These are phyloP conservation scores for Ophion ellenae DNA, from an alignment of 2,888 invertebrate species.

Conservation along the genomic window DNA sequence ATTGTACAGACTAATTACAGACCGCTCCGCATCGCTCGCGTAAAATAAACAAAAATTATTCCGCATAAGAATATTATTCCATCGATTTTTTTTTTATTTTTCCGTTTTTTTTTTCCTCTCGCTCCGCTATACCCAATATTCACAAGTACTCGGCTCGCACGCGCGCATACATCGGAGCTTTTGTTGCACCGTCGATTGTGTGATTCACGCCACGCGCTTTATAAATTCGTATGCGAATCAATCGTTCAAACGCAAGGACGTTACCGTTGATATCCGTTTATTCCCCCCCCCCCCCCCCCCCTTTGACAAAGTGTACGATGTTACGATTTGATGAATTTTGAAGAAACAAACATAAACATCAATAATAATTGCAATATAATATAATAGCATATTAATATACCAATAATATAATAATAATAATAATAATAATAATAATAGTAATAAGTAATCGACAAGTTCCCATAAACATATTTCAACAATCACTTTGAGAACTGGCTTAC, in stretches of 20 bases:
- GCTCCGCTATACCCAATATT: conserved; percentile 57
- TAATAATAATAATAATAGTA: conserved; percentile 68
- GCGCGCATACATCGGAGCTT: conserved; percentile 45
- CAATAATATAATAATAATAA: conserved; percentile 59
- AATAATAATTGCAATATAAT: conserved; percentile 69
- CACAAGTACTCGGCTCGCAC: conserved; percentile 51
- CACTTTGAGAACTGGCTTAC: conserved; percentile 75
- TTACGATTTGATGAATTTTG: conserved; percentile 65
- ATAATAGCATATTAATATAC: conserved; percentile 63
- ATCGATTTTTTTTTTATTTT: conserved; percentile 44
- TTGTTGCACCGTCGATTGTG: conserved; percentile 40
- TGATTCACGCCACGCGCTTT: conserved; percentile 34
- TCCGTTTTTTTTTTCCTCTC: conserved; percentile 31
- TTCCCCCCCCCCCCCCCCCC: conserved; percentile 36
- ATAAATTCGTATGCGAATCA: conserved; percentile 9
- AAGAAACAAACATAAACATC: conserved; percentile 70
- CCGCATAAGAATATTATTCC: conserved; percentile 56
- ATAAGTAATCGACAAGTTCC: conserved; percentile 75
- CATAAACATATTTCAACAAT: conserved; percentile 81
- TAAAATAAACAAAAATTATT: conserved; percentile 58
- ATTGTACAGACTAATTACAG: conserved; percentile 49
- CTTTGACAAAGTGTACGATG: conserved; percentile 45
- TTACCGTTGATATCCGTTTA: conserved; percentile 53
- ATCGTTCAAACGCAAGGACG: conserved; percentile 61
- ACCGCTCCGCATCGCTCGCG: conserved; percentile 32